Conservation (phyloP, 2,113 vertebrate genomes). For the Sapajus apella region DNA sequence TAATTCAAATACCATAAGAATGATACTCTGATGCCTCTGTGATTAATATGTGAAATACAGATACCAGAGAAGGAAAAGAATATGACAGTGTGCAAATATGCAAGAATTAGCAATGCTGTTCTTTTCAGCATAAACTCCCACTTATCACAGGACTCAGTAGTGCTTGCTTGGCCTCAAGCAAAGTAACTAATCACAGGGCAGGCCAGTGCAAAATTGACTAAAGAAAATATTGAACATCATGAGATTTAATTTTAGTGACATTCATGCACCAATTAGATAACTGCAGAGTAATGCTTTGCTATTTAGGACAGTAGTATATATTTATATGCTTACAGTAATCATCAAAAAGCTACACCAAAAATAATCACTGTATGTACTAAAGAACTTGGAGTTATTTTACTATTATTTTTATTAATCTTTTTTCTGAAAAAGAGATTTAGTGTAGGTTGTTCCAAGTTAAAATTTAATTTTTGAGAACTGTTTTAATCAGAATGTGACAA, state of each 20-base stretch:
- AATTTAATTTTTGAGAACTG: not conserved
- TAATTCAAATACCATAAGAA: not conserved
- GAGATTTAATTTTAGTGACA: conserved; percentile 37
- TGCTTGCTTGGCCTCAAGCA: not conserved
- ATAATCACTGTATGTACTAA: not conserved
- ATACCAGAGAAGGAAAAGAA: not conserved
- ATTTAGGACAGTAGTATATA: not conserved
- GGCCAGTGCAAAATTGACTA: not conserved
- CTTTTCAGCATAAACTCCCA: not conserved
- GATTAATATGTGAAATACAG: not conserved
- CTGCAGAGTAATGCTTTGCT: not conserved
- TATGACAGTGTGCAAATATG: not conserved
- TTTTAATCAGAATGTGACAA: not conserved
- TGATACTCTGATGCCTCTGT: not conserved
- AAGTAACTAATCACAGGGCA: conserved; percentile 29
- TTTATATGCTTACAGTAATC: not conserved
- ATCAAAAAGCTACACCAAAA: conserved; percentile 26
- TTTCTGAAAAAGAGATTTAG: not conserved
- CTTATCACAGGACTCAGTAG: not conserved
- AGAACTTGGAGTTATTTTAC: not conserved
- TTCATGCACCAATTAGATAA: conserved; percentile 14
- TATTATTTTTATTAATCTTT: not conserved
- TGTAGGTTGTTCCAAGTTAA: not conserved
- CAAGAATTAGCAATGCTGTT: not conserved
- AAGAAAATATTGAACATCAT: not conserved